Evolutionary conservation across 2,888 invertebrate species (phyloP).

Genomic region (Apodemia duryi): DNA sequence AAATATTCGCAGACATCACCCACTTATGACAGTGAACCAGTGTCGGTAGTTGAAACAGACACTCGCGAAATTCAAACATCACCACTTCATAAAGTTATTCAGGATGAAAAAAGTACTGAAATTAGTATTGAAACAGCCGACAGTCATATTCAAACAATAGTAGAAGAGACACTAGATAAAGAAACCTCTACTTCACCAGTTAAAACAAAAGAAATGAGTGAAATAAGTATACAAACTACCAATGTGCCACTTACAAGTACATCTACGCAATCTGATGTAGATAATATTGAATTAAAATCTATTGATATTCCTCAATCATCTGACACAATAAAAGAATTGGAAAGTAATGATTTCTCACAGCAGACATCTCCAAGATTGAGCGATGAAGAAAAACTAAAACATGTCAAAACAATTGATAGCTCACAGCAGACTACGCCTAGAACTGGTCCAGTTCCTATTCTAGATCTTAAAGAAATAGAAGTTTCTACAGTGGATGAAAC

Average conservation of each 20-base stretch:
- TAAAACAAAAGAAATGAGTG: slow-evolving; percentile 46
- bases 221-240: slow-evolving; percentile 61
- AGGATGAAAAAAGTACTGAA: slow-evolving; percentile 64
- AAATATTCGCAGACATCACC: slow-evolving; percentile 74
- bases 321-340: slow-evolving; percentile 30
- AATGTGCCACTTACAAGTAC: slow-evolving; percentile 55
- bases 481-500: slow-evolving; percentile 44
- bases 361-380: slow-evolving; percentile 80
- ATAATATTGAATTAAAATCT: slow-evolving; percentile 29
- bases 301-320: slow-evolving; percentile 29
- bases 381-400: slow-evolving; percentile 26
- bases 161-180: slow-evolving; percentile 51
- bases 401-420: slow-evolving; percentile 39
- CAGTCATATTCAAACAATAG: slow-evolving; percentile 57
- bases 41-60: slow-evolving; percentile 44
- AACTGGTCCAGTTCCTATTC: slow-evolving; percentile 25
- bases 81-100: slow-evolving; percentile 52
- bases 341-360: slow-evolving; percentile 46
- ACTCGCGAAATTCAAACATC: slow-evolving; percentile 77
- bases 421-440: slow-evolving; percentile 48
- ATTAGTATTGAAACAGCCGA: slow-evolving; percentile 58
- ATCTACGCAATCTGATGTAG: slow-evolving; percentile 66
- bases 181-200: slow-evolving; percentile 62
- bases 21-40: slow-evolving; percentile 36
- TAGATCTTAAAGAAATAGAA: slow-evolving; percentile 38